Evolutionary conservation across 2,888 invertebrate genomes (phyloP).

Genomic region (Neoaliturus tenellus): DNA sequence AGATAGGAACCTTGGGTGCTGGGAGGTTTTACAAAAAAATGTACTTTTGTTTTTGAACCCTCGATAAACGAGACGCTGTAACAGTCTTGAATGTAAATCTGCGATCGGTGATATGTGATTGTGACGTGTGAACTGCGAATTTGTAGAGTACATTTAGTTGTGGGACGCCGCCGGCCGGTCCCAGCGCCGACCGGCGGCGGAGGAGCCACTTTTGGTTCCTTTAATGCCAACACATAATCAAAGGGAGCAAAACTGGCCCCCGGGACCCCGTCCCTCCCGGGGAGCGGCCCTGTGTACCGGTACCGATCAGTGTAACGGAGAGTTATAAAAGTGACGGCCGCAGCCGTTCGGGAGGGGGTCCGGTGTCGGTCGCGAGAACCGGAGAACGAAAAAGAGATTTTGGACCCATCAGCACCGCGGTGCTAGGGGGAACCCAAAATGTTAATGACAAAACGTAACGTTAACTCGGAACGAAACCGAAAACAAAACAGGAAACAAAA

Average conservation of each 20-base stretch:
- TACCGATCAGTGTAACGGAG: slow-evolving; percentile 9
- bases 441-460: slow-evolving; percentile 52
- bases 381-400: slow-evolving; percentile 36
- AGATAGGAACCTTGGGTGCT: slow-evolving; percentile 72
- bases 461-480: slow-evolving; percentile 12
- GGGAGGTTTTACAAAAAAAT: slow-evolving; percentile 67
- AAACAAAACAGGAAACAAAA: slow-evolving; percentile 47
- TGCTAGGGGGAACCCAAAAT: slow-evolving; percentile 55
- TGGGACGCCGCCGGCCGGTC: slow-evolving; percentile 59
- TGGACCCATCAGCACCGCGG: slow-evolving; percentile 47
- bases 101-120: slow-evolving; percentile 32
- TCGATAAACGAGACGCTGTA: not conserved
- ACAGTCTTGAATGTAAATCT: slow-evolving; percentile 40
- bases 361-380: slow-evolving; percentile 44
- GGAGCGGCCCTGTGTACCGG: slow-evolving; percentile 28
- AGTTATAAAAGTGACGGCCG: slow-evolving; percentile 34
- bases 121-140: not conserved
- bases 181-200: slow-evolving; percentile 58
- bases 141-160: slow-evolving; percentile 57
- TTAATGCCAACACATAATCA: slow-evolving; percentile 61
- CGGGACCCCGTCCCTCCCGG: slow-evolving; percentile 51
- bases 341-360: slow-evolving; percentile 49
- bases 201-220: slow-evolving; percentile 60
- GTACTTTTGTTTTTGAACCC: slow-evolving; percentile 56
- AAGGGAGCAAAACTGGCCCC: slow-evolving; percentile 61